Percentiles rank a stretch among this genome's conserved stretches.
Conservation (phyloP, 1,140 invertebrate species). For the Drosophila ficusphila region DNA sequence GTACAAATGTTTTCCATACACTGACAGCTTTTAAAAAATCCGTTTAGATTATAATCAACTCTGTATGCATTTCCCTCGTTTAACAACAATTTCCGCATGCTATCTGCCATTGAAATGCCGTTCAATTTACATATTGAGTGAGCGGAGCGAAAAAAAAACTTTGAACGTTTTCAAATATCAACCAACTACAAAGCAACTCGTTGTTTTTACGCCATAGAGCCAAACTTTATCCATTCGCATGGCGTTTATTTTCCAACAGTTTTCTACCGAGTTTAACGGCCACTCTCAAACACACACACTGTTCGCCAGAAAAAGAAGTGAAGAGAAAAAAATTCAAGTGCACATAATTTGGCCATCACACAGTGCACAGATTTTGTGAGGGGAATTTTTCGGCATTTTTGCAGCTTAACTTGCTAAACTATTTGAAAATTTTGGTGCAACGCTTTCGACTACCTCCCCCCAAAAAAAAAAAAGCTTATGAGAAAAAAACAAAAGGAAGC, state of each 20-base stretch:
- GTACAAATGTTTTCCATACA: neutral
- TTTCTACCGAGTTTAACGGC: conserved; percentile 25
- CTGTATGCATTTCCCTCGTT: conserved; percentile 28
- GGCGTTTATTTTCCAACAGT: conserved; percentile 61
- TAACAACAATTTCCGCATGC: conserved; percentile 33
- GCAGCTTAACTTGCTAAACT: conserved; percentile 77
- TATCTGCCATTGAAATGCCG: conserved; percentile 36
- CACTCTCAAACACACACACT: conserved; percentile 19
- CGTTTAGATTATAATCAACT: conserved; percentile 29
- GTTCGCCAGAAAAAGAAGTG: neutral
- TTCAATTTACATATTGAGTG: conserved; percentile 49
- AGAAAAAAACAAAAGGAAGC: conserved; percentile 4
- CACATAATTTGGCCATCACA: conserved; percentile 68
- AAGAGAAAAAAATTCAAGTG: conserved; percentile 58
- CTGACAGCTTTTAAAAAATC: conserved; percentile 7
- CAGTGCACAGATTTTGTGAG: conserved; percentile 58
- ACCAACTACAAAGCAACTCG: conserved; percentile 55
- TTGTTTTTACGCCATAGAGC: conserved; percentile 49
- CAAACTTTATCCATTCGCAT: conserved; percentile 61
- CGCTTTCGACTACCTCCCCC: neutral
- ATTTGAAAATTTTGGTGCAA: conserved; percentile 67
- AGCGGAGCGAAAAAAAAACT: conserved; percentile 19
- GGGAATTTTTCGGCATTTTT: conserved; percentile 68
- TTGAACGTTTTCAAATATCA: conserved; percentile 46
- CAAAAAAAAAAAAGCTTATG: neutral